phyloP scores from a whole-genome alignment of 92 coral and sea anemone species.

The Diadumene lineata region DNA sequence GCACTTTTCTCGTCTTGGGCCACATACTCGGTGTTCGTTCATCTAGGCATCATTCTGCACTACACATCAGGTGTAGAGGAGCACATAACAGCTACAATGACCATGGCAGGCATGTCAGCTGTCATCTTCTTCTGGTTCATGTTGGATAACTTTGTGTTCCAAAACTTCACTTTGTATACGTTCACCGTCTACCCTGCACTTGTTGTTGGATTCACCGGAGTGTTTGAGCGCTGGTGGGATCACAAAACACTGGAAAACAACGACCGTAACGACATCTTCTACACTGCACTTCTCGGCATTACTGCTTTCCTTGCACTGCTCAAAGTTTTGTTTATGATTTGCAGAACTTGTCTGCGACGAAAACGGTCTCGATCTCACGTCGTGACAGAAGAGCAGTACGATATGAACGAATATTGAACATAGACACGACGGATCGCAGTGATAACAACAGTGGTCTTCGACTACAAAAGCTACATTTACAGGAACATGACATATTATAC shows the following conservation, averaged over 20 bases:
- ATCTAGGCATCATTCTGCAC: constrained; percentile 63
- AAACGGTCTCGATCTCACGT: constrained; percentile 20
- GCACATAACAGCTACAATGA: constrained; percentile 63
- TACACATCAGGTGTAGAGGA: constrained; percentile 70
- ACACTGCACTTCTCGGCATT: constrained; percentile 62
- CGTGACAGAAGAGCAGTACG: constrained; percentile 38
- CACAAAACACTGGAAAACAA: constrained; percentile 17
- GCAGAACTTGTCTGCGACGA: constrained; percentile 53
- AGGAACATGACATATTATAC: constrained; percentile 7
- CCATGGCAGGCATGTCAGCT: constrained; percentile 64
- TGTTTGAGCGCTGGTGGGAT: constrained; percentile 50
- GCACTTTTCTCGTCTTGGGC: constrained; percentile 88
- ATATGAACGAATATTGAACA: constrained; percentile 17
- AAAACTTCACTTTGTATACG: constrained; percentile 57
- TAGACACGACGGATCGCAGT: neutral
- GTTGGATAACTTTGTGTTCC: constrained; percentile 74
- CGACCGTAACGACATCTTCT: constrained; percentile 69
- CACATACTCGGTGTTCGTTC: constrained; percentile 60
- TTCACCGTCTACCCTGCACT: constrained; percentile 75
- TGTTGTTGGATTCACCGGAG: constrained; percentile 77
- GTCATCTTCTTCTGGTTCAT: constrained; percentile 77
- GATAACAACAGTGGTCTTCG: neutral
- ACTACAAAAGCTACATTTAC: neutral
- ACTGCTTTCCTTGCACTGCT: constrained; percentile 57
- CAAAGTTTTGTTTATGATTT: constrained; percentile 57